Evolutionary conservation across 2,797 vertebrate genomes (phyloP).

Genomic region (Macropus fuliginosus): DNA sequence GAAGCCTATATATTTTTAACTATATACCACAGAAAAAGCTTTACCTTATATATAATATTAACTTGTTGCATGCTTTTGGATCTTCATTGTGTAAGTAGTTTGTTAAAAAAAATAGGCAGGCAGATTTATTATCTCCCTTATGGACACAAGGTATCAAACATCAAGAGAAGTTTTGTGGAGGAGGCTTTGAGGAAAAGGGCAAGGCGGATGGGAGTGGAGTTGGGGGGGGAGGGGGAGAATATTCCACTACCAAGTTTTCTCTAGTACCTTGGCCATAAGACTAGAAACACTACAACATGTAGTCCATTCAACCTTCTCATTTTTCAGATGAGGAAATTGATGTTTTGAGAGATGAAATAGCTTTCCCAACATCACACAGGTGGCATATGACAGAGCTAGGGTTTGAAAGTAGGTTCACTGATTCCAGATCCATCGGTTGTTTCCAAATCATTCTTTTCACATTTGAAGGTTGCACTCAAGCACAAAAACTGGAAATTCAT

Average conservation of each 20-base stretch:
- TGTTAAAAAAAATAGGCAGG: slow-evolving; percentile 72
- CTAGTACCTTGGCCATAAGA: neutral
- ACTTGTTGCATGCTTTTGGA: slow-evolving; percentile 66
- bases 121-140: slow-evolving; percentile 72
- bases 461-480: neutral
- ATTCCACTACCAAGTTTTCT: neutral
- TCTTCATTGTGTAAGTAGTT: slow-evolving; percentile 76
- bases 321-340: neutral
- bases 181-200: slow-evolving; percentile 46
- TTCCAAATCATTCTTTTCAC: neutral
- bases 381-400: neutral
- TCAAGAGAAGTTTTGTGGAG: slow-evolving; percentile 30
- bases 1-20: slow-evolving; percentile 60
- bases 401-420: neutral
- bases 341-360: neutral
- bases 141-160: neutral
- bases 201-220: neutral
- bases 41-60: slow-evolving; percentile 62
- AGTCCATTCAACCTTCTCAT: neutral
- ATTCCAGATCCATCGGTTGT: neutral
- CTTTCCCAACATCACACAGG: neutral
- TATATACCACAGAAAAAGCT: slow-evolving; percentile 30
- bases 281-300: neutral
- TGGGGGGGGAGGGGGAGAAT: neutral
- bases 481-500: neutral